Evolutionary conservation across 2,113 vertebrate genomes (phyloP).

Genomic region (Sinosuthora webbiana): DNA sequence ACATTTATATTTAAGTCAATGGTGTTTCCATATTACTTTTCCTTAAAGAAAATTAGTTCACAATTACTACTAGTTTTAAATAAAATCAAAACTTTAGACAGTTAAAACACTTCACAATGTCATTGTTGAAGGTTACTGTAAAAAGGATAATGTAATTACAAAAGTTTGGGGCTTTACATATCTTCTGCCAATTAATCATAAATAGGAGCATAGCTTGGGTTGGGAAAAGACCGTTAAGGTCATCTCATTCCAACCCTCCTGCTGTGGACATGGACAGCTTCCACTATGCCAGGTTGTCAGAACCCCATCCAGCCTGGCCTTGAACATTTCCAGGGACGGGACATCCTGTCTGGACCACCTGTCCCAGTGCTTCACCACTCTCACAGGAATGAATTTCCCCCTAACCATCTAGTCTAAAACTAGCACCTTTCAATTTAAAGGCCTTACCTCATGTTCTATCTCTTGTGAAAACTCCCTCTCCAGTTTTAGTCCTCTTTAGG

Average conservation of each 20-base stretch:
- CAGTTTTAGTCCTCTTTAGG: background rate
- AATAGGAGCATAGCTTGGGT: background rate
- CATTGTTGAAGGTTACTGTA: background rate
- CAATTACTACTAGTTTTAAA: background rate
- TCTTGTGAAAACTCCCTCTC: background rate
- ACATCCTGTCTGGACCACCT: background rate
- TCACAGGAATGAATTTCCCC: background rate
- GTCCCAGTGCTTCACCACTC: background rate
- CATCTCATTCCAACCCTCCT: background rate
- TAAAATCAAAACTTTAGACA: background rate
- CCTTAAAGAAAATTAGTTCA: background rate
- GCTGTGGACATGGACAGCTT: fast-evolving
- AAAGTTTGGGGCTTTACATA: background rate
- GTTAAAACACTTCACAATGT: background rate
- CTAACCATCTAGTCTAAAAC: background rate
- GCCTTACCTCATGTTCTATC: too few species aligned
- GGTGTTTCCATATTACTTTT: background rate
- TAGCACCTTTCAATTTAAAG: background rate
- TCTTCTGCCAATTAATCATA: background rate
- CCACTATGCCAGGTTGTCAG: background rate
- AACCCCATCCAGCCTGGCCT: background rate
- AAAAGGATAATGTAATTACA: background rate
- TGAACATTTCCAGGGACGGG: background rate
- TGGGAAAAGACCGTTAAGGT: fast-evolving
- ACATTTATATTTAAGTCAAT: background rate